phyloP scores from a whole-genome alignment of 2,888 invertebrate species.

The Crepidodera aurea region DNA sequence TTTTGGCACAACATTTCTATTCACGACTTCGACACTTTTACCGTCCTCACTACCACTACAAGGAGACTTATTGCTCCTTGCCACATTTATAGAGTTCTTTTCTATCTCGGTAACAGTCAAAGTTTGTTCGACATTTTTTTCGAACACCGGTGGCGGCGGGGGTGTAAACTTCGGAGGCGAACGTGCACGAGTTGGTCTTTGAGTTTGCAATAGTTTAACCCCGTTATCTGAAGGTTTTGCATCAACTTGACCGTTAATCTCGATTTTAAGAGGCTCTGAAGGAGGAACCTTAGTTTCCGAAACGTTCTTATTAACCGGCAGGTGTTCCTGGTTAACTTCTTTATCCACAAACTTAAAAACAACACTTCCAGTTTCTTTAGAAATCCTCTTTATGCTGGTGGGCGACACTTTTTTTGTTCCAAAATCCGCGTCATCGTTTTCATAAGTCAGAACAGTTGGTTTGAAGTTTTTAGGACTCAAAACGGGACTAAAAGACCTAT shows the following conservation, averaged over 20 bases:
- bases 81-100: slow-evolving; percentile 74
- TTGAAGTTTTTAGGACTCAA: slow-evolving; percentile 47
- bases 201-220: slow-evolving; percentile 23
- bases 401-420: slow-evolving; percentile 42
- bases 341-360: slow-evolving; percentile 68
- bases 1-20: slow-evolving; percentile 47
- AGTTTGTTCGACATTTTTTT: slow-evolving; percentile 24
- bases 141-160: slow-evolving; percentile 39
- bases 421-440: slow-evolving; percentile 21
- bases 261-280: slow-evolving; percentile 48
- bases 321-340: slow-evolving; percentile 45
- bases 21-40: slow-evolving; percentile 47
- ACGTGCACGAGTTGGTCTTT: slow-evolving; percentile 14
- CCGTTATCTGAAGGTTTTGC: slow-evolving; percentile 12
- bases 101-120: slow-evolving; percentile 72
- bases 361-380: slow-evolving; percentile 71
- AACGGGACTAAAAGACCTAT: slow-evolving; percentile 20
- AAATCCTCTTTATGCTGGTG: slow-evolving; percentile 66
- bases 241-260: slow-evolving; percentile 48
- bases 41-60: slow-evolving; percentile 22
- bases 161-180: slow-evolving; percentile 47
- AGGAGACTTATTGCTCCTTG: slow-evolving; percentile 62
- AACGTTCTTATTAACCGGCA: slow-evolving; percentile 44
- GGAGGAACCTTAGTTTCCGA: slow-evolving; percentile 42
- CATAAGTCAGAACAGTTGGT: slow-evolving; percentile 21